These are phyloP conservation scores for Drosophila prolongata DNA, from an alignment of 2,888 invertebrate genomes.

Conservation along the genomic window DNA sequence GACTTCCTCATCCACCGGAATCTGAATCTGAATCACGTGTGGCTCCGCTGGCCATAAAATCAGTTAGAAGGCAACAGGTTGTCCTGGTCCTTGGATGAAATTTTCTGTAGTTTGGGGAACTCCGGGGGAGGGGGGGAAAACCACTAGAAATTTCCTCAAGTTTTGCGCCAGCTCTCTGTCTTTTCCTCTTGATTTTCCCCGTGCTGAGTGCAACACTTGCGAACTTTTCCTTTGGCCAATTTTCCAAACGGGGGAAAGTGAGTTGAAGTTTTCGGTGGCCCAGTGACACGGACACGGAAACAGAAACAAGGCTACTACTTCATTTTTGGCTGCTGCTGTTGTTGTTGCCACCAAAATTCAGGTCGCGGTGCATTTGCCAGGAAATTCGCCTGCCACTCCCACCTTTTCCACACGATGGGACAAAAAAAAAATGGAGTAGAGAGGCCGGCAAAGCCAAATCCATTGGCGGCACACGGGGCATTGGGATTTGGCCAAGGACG, in stretches of 20 bases:
- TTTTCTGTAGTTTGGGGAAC: background rate
- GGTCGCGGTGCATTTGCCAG: slow-evolving; percentile 57
- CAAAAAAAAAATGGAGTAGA: slow-evolving; percentile 10
- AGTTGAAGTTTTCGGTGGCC: slow-evolving; percentile 58
- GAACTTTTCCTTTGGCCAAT: slow-evolving; percentile 55
- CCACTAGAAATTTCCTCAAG: slow-evolving; percentile 53
- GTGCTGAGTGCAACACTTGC: slow-evolving; percentile 53
- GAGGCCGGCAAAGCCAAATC: slow-evolving; percentile 24
- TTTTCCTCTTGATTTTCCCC: slow-evolving; percentile 23
- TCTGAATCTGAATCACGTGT: slow-evolving; percentile 21
- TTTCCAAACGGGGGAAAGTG: slow-evolving; percentile 61
- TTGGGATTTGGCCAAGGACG: slow-evolving; percentile 62
- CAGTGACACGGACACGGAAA: slow-evolving; percentile 60
- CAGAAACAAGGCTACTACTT: slow-evolving; percentile 16
- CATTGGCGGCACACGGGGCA: slow-evolving; percentile 28
- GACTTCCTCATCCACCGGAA: slow-evolving; percentile 31
- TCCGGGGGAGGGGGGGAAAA: background rate
- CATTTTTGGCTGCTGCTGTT: slow-evolving; percentile 5
- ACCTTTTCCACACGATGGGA: background rate
- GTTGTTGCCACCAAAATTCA: slow-evolving; percentile 49
- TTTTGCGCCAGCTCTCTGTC: slow-evolving; percentile 50
- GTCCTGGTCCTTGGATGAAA: slow-evolving; percentile 11
- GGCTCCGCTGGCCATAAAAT: slow-evolving; percentile 38
- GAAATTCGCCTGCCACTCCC: slow-evolving; percentile 2
- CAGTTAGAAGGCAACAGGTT: slow-evolving; percentile 26